A percentile compares a stretch with the other conserved stretches of the same genome.
These are phyloP conservation scores for Euspilapteryx auroguttella DNA, from an alignment of 2,888 invertebrate species.

Conservation along the genomic window DNA sequence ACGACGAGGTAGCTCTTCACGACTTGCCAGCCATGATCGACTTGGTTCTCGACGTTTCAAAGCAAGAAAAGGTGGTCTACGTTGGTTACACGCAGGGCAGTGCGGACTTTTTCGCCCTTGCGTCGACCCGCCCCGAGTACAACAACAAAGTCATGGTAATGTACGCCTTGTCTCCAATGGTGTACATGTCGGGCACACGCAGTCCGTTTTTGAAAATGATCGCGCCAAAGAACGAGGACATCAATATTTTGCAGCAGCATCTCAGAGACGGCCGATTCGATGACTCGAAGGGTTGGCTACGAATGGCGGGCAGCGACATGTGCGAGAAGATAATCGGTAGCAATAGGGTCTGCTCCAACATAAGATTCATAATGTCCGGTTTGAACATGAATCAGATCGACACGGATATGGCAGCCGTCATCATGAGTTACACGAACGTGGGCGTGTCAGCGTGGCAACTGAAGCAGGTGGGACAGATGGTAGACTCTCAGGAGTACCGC, in stretches of 20 bases:
- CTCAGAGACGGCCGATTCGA: constrained; percentile 30
- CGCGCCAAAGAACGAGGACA: constrained; percentile 26
- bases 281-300: constrained; percentile 23
- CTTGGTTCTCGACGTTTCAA: constrained; percentile 24
- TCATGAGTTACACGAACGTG: constrained; percentile 56
- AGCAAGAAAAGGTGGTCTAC: constrained; percentile 32
- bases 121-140: constrained; percentile 29
- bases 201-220: constrained; percentile 44
- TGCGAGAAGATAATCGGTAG: constrained; percentile 29
- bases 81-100: constrained; percentile 36
- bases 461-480: constrained; percentile 58
- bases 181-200: constrained; percentile 37
- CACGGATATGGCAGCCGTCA: constrained; percentile 48
- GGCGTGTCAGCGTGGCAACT: constrained; percentile 57
- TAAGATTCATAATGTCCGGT: constrained; percentile 66
- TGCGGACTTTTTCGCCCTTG: constrained; percentile 34
- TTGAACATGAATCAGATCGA: constrained; percentile 58
- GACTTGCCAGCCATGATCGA: constrained; percentile 49
- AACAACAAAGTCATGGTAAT: constrained; percentile 36
- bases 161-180: constrained; percentile 44
- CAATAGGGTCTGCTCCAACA: constrained; percentile 59
- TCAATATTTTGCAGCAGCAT: constrained; percentile 16
- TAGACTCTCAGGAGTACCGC: constrained; percentile 28
- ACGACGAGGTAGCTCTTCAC: constrained; percentile 39
- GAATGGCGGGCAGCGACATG: constrained; percentile 30